Evolutionary conservation across 2,113 vertebrate genomes (phyloP), one percentile per base, ranked within the genome.

Genomic region (Canis aureus): DNA sequence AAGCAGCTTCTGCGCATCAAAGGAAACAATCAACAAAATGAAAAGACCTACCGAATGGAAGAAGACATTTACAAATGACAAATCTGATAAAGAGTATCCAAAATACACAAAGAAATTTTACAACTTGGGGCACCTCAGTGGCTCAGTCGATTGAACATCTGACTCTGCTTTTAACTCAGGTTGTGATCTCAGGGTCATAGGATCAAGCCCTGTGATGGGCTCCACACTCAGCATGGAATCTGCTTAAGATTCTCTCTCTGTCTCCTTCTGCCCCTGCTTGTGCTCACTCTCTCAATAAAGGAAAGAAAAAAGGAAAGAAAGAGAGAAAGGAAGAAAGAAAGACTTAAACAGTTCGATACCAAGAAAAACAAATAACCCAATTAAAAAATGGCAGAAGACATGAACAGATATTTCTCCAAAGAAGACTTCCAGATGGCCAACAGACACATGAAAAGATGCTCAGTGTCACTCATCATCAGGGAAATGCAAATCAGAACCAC

Each of bases 271-370:
- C 15, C 66, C 32, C 15, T 8, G 8, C 29, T n/a, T 32, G n/a
- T 3, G n/a, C 29, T 17, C 29, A 17, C 15, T 67, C 32, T 67
- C 66, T 67, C 15, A 67, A n/a, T 19, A 17, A 67, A 8, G 12
- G 64, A 25, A 13, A 11, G 20, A 29, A 29, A 62, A 0, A 3
- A 43, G 1, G 1, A 17, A 69, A 15, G 1, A 35, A 71, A 19
- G 8, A 69, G 19, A 35, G 17, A 71, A 11, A 35, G 66, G n/a
- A 2, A 29, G 60, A 62, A 23, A 71, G 32, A 35, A 32, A 71
- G 55, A 71, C 29, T 17, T 67, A n/a, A n/a, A n/a, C 32, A 32
- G 17, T 19, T 59, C 19, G n/a, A 67, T 16, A 67, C 66, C 29
- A 20, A 69, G 4, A 74, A 49, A 13, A 49, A 15, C 66, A 67